phyloP scores from a whole-genome alignment of 2,888 invertebrate species.

The Sminthurides aquaticus region DNA sequence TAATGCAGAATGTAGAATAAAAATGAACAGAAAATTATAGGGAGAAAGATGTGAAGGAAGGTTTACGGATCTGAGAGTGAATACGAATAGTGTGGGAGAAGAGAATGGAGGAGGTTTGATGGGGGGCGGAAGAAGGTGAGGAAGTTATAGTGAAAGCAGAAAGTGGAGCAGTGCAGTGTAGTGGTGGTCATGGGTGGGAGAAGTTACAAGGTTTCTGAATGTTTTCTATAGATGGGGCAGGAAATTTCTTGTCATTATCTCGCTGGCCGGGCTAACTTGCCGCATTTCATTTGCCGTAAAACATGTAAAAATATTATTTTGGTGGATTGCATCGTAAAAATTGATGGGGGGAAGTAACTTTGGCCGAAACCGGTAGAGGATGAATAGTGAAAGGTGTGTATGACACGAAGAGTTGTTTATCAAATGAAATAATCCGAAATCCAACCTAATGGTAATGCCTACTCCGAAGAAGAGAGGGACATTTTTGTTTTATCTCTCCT shows the following conservation, averaged over 20 bases:
- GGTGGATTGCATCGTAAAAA: neutral
- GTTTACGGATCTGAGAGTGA: neutral
- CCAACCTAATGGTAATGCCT: neutral
- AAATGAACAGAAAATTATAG: neutral
- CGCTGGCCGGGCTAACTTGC: neutral
- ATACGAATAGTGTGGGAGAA: neutral
- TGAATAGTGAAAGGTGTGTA: neutral
- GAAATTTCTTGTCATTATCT: neutral
- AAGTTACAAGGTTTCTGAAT: neutral
- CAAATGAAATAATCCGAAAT: neutral
- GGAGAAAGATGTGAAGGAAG: too few relatives aligned
- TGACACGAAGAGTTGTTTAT: neutral
- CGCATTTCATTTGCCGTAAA: neutral
- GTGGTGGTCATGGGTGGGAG: neutral
- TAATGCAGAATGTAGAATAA: constrained; percentile 4
- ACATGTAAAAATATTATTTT: neutral
- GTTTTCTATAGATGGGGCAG: neutral
- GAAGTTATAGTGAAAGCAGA: too few relatives aligned
- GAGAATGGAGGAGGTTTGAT: neutral
- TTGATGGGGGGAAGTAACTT: neutral
- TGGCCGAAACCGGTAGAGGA: neutral
- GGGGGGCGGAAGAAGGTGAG: too few relatives aligned
- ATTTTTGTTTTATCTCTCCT: neutral
- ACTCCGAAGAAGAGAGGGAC: neutral
- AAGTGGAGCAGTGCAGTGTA: too few relatives aligned